phyloP scores from a whole-genome alignment of 2,113 vertebrate species.

The Rostratula benghalensis region DNA sequence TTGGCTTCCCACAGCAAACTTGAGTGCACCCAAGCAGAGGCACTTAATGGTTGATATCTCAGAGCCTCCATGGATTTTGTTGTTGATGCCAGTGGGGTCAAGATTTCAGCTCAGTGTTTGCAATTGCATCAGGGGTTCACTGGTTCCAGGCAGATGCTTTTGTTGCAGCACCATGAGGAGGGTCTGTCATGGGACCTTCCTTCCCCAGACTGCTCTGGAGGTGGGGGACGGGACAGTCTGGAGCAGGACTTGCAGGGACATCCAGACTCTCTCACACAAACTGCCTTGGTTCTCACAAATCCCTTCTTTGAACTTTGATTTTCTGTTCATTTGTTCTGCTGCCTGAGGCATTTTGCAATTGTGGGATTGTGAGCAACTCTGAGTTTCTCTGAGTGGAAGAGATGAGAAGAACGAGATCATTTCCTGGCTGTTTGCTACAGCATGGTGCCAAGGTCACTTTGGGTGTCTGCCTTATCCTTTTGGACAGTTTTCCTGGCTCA shows the following conservation, averaged over 20 bases:
- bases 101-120: not conserved
- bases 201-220: not conserved
- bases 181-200: not conserved
- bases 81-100: rapidly evolving
- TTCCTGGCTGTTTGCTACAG: not conserved
- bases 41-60: rapidly evolving
- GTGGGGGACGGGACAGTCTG: not conserved
- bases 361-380: not conserved
- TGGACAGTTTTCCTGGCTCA: not conserved
- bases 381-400: not conserved
- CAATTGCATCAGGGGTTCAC: not conserved
- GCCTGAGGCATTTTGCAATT: not conserved
- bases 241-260: not conserved
- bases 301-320: constrained; percentile 18
- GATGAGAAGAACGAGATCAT: not conserved
- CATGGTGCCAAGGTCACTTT: not conserved
- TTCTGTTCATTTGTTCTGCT: not conserved
- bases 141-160: rapidly evolving
- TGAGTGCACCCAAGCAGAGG: rapidly evolving
- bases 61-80: not conserved
- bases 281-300: not conserved
- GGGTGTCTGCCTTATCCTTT: not conserved
- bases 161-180: not conserved
- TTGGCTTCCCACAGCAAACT: not conserved
- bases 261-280: not conserved